Evolutionary conservation across 2,888 invertebrate genomes (phyloP).

Genomic region (Bunonema sp.): DNA sequence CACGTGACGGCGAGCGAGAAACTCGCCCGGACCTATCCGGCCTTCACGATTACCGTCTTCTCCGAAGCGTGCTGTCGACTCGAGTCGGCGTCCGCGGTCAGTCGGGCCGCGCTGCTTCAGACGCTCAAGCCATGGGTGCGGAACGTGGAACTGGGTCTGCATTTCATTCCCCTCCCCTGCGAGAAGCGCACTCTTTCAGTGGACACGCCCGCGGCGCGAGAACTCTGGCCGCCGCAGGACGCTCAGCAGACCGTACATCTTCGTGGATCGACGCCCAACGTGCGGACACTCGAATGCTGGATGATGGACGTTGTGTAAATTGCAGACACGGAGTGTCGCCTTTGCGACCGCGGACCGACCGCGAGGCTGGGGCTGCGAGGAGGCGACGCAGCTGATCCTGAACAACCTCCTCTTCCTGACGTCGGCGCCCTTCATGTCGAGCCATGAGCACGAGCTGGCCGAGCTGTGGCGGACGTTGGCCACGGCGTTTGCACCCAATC

Average conservation of each 20-base stretch:
- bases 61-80: constrained; percentile 93
- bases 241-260: no score
- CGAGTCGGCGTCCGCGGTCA: constrained; percentile 81
- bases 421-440: neutral
- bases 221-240: no score
- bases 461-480: constrained; percentile 88
- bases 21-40: constrained; percentile 80
- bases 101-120: constrained; percentile 73
- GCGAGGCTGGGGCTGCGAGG: constrained; percentile 81
- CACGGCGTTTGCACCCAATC: constrained; percentile 86
- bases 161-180: no score
- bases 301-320: neutral
- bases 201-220: no score
- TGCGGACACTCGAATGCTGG: constrained; percentile 5
- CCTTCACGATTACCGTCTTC: constrained; percentile 96
- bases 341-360: no score
- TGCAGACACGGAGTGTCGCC: no score
- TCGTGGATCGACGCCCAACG: no score
- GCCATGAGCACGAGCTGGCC: constrained; percentile 60
- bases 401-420: constrained; percentile 97
- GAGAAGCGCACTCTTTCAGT: no score
- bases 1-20: constrained; percentile 81
- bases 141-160: constrained; percentile 91
- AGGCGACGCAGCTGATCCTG: constrained; percentile 98
- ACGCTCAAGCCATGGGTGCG: constrained; percentile 90